These are phyloP conservation scores for Halcyon malimbica DNA, from an alignment of 2,113 vertebrate species.

Conservation along the genomic window DNA sequence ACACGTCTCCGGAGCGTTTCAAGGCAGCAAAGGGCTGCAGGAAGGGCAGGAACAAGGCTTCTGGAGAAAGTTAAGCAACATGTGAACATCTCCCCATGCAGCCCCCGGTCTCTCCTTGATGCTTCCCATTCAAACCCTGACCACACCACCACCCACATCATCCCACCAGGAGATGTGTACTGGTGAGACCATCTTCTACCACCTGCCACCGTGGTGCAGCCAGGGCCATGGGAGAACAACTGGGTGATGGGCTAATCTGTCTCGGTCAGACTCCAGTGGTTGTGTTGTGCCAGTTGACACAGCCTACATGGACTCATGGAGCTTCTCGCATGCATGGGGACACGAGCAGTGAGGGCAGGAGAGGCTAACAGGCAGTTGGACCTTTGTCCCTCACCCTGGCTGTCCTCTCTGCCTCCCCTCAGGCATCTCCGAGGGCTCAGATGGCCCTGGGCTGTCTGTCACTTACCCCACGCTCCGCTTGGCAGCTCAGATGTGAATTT, in stretches of 20 bases:
- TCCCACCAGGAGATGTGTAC: not conserved
- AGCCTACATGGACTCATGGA: not conserved
- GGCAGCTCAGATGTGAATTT: not conserved
- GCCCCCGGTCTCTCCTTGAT: not conserved
- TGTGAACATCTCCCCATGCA: rapidly evolving
- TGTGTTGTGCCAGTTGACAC: not conserved
- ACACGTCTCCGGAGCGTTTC: not conserved
- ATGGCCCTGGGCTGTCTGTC: not conserved
- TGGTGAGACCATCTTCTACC: rapidly evolving
- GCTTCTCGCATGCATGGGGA: not conserved
- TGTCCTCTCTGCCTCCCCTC: not conserved
- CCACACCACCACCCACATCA: rapidly evolving
- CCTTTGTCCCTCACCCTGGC: not conserved
- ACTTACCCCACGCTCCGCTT: not conserved
- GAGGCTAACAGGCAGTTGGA: not conserved
- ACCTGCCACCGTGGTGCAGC: too few species aligned
- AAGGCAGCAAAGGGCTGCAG: not conserved
- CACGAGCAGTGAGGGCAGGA: not conserved
- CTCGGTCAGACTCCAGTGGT: not conserved
- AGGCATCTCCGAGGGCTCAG: not conserved
- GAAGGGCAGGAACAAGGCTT: not conserved
- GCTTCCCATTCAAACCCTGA: not conserved
- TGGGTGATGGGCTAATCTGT: not conserved
- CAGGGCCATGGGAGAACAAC: not conserved
- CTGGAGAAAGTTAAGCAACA: not conserved